Evolutionary conservation across 2,797 vertebrate genomes (phyloP), one percentile per base, ranked within the genome.

Genomic region (Tachyglossus aculeatus): DNA sequence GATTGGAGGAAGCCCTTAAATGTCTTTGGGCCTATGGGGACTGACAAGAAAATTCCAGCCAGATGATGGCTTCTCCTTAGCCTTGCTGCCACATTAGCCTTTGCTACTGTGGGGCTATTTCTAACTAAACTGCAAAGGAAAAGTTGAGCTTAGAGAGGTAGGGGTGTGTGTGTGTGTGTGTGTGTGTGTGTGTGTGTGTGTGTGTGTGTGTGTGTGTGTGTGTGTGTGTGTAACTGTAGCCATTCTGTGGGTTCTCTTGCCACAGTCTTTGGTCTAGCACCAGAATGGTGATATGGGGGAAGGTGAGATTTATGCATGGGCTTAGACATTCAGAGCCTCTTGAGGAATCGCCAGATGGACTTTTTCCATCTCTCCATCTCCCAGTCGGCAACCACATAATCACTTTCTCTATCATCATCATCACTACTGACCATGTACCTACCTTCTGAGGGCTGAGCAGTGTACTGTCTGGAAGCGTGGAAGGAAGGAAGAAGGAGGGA

Each of bases 11-110:
- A n/a, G 68, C 60, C 63, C 56, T 65, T 1, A 2, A 15, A 6
- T 0, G 19, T 62, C 80, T 60, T 48, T 71, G 8, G 74, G 70
- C 59, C 81, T 15, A 1, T 0, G 0, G 59, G 19, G 51, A 25
- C 70, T 87, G 50, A 51, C 63, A 80, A 18, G 77, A 70, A 78
- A 78, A 6, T 57, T 41, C 64, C 39, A 77, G 83, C 77, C 80
- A 43, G 47, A n/a, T 41, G 25, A 27, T 40, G 70, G 48, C 67
- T 86, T 78, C 39, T 57, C 64, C 63, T 79, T 67, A 85, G 80
- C 45, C 19, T 6, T 61, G 3, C n/a, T 13, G n/a, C 34, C 8
- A 1, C 3, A 36, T 70, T 31, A 60, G 51, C 66, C 16, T 57
- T 64, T 4, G 0, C 64, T 2, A 12, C 58, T 54, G 21, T 7